phyloP scores from a whole-genome alignment of 2,113 vertebrate species.

The Hippoglossus stenolepis region DNA sequence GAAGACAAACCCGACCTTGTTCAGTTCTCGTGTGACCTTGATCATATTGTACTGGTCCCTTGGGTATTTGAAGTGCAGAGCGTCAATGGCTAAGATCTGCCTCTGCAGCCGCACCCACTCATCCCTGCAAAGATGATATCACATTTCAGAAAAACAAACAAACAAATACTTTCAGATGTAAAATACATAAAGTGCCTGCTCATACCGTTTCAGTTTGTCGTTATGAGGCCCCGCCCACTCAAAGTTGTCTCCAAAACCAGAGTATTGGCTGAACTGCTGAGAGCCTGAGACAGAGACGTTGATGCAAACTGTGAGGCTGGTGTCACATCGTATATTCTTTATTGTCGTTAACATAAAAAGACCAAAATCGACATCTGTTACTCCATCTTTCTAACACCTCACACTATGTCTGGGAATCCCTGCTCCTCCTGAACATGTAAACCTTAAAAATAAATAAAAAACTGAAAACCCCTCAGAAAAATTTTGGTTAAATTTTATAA shows the following conservation, averaged over 20 bases:
- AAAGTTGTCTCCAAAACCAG: conserved; percentile 70
- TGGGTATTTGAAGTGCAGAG: conserved; percentile 49
- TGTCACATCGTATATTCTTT: no score
- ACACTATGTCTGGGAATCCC: no score
- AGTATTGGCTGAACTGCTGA: conserved; percentile 70
- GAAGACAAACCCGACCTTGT: conserved; percentile 70
- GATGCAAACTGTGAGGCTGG: no score
- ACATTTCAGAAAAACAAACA: background rate
- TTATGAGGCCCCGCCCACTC: conserved; percentile 45
- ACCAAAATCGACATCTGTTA: no score
- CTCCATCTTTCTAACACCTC: no score
- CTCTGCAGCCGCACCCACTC: conserved; percentile 65
- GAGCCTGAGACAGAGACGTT: conserved; percentile 55
- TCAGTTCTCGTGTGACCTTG: conserved; percentile 69
- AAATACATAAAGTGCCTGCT: background rate
- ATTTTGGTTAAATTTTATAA: no score
- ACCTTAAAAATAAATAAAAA: no score
- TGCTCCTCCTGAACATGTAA: no score
- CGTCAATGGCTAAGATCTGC: conserved; percentile 80
- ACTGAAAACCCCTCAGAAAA: no score
- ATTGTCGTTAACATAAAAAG: no score
- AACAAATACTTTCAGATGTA: background rate
- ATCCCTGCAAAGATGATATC: conserved; percentile 62
- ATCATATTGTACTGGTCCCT: conserved; percentile 62
- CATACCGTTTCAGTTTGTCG: conserved; percentile 40